These are phyloP conservation scores for Ceratina japonica DNA, from an alignment of 1,140 invertebrate genomes.

Conservation along the genomic window DNA sequence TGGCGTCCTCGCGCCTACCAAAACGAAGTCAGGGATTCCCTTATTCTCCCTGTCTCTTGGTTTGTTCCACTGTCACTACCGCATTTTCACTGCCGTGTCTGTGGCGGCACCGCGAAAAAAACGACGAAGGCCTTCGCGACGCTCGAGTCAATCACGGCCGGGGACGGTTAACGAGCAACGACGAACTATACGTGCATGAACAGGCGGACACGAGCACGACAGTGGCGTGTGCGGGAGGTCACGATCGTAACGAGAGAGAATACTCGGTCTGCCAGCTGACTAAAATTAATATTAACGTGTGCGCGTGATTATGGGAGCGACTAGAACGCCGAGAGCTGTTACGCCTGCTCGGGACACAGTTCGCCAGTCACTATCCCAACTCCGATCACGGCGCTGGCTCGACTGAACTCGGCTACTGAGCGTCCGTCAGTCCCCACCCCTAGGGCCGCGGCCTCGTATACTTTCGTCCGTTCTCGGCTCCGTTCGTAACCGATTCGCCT, in stretches of 20 bases:
- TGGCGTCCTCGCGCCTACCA: conserved; percentile 49
- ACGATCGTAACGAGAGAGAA: conserved; percentile 1
- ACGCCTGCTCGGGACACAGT: conserved; percentile 35
- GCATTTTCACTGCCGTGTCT: conserved; percentile 58
- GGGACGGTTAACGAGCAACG: conserved; percentile 20
- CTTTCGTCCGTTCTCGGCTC: conserved; percentile 39
- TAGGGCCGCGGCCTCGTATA: conserved; percentile 40
- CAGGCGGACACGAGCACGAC: neutral
- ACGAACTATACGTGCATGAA: conserved; percentile 6
- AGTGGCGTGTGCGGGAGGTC: neutral
- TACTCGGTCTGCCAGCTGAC: conserved; percentile 11
- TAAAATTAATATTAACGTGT: conserved; percentile 30
- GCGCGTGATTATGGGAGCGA: conserved; percentile 43
- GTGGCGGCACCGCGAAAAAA: conserved; percentile 25
- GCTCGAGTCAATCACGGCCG: conserved; percentile 25
- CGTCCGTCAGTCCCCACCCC: conserved; percentile 50
- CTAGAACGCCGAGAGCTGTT: conserved; percentile 27
- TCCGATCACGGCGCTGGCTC: conserved; percentile 73
- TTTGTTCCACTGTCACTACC: conserved; percentile 57
- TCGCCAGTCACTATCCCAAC: conserved; percentile 68
- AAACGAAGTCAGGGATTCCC: conserved; percentile 14
- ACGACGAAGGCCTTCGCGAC: conserved; percentile 16
- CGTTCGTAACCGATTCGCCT: conserved; percentile 18
- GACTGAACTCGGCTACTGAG: conserved; percentile 71
- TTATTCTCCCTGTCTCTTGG: conserved; percentile 25